Evolutionary conservation across 1,140 invertebrate genomes (phyloP), one percentile per base, ranked within the genome.

Genomic region (Drosophila dunni): DNA sequence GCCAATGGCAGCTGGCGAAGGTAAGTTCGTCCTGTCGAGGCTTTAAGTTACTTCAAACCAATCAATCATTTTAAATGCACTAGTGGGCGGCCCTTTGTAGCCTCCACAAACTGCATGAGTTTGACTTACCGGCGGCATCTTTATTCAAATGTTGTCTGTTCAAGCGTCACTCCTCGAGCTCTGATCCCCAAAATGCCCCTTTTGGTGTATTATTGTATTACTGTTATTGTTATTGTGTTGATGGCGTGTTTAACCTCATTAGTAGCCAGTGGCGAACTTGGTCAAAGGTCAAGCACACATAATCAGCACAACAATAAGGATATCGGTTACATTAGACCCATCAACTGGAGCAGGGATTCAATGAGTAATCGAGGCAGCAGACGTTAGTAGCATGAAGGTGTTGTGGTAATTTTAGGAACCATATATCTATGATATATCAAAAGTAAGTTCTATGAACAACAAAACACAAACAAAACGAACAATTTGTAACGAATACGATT

Each of bases 401-500:
- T 93, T 93, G 93, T 94, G 94, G 95, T 95, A 95, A 96, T 95
- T 95, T 96, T 95, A 95, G 95, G 96, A 96, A 89, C 96, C 96
- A 97, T 97, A 97, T 97, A 97, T 97, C 96, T 97, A 97, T 97
- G 96, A 97, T 97, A 97, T 97, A 97, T 97, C 95, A 95, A 93
- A 93, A 93, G 96, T 97, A 97, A 96, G 96, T 97, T 97, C 96
- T 96, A 96, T 97, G 96, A 97, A 97, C 96, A 94, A 94, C 90
- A 90, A 75, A 85, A 80, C 68, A 56, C 36, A 56, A 56, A 40
- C 51, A 56, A 82, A 90, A 74, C 81, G 68, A 90, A 79, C 71
- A 51, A 86, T 61, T 68, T 80, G 45, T 73, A 69, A 74, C 44
- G 71, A 82, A 75, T 76, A 80, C 63, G 38, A 69, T 29, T 78